phyloP scores from a whole-genome alignment of 2,888 invertebrate species.

The Aphodius sticticus region DNA sequence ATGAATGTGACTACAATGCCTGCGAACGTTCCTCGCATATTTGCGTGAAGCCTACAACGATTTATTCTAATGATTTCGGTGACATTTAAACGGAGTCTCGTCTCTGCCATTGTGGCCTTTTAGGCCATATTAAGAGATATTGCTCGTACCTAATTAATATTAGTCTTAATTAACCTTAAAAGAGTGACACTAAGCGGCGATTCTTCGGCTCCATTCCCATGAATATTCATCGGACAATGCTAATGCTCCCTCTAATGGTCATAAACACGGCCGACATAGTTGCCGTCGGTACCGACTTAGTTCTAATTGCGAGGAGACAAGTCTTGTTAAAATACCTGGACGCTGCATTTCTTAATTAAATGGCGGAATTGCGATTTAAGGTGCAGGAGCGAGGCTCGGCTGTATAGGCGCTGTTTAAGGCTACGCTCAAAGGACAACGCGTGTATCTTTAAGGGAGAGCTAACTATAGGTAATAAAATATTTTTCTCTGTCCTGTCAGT shows the following conservation, averaged over 20 bases:
- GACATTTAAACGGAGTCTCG: constrained; percentile 21
- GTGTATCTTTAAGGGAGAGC: background rate
- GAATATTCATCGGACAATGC: constrained; percentile 43
- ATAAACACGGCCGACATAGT: constrained; percentile 40
- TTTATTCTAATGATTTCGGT: constrained; percentile 25
- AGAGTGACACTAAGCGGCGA: constrained; percentile 32
- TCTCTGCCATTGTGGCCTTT: constrained; percentile 26
- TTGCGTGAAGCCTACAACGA: constrained; percentile 4
- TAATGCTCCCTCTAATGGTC: constrained; percentile 37
- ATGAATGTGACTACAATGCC: constrained; percentile 13
- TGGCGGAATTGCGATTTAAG: background rate
- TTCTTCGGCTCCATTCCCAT: constrained; percentile 36
- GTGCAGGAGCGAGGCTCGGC: background rate
- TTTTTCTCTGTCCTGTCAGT: background rate
- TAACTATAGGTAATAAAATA: background rate
- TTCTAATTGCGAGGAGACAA: constrained; percentile 40
- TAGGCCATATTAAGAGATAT: constrained; percentile 30
- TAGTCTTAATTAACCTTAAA: constrained; percentile 42
- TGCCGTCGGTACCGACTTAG: constrained; percentile 37
- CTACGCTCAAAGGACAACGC: background rate
- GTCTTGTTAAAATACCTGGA: constrained; percentile 43
- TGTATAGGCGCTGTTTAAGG: background rate
- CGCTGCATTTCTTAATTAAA: constrained; percentile 4
- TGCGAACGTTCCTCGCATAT: background rate
- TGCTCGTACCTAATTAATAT: constrained; percentile 38